These are phyloP conservation scores for Ptyas mucosa DNA, from an alignment of 2,113 vertebrate genomes.

Conservation along the genomic window DNA sequence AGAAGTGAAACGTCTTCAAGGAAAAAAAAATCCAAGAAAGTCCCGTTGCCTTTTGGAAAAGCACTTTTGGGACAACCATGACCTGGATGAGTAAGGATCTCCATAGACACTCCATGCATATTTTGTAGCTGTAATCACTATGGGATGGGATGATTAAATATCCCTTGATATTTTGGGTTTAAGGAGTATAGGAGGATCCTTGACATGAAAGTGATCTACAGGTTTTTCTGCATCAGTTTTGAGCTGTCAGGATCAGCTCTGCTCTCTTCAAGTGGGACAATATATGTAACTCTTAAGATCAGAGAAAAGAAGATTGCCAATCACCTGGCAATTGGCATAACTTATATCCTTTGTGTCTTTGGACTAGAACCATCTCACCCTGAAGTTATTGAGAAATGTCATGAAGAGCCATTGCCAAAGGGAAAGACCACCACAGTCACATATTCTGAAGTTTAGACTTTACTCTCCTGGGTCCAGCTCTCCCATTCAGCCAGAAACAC, in stretches of 20 bases:
- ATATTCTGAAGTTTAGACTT: not conserved
- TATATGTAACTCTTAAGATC: not conserved
- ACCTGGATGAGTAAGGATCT: not conserved
- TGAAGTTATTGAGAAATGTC: not conserved
- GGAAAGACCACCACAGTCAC: not conserved
- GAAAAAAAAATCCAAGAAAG: not conserved
- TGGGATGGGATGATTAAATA: not conserved
- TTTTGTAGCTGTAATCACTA: not conserved
- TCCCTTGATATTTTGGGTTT: not conserved
- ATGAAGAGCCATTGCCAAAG: not conserved
- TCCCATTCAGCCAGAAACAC: not conserved
- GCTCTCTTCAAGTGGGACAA: not conserved
- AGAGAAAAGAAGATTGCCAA: not conserved
- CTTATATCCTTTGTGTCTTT: not conserved
- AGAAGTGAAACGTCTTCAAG: not conserved
- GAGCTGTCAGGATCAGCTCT: not conserved
- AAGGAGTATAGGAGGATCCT: not conserved
- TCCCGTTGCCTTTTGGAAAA: not conserved
- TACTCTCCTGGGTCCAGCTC: not conserved
- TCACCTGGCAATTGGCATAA: not conserved
- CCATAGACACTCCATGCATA: not conserved
- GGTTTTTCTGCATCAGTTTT: not conserved
- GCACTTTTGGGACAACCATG: not conserved
- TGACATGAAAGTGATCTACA: not conserved
- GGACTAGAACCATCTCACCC: not conserved